Conservation (phyloP, 2,888 invertebrate genomes). For the Tethea ocularis region DNA sequence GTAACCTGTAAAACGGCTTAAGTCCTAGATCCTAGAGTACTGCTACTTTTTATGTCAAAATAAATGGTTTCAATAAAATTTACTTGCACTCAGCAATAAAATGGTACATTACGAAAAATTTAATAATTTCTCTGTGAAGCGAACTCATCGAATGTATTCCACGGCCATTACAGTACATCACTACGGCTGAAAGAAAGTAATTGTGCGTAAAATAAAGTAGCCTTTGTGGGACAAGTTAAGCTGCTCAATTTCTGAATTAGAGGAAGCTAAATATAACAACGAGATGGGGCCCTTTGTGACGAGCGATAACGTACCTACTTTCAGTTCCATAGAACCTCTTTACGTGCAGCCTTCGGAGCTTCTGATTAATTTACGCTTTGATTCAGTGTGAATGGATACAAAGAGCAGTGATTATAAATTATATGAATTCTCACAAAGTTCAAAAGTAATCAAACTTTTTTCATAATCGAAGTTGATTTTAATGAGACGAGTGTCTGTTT, state of each 20-base stretch:
- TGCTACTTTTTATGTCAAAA: too few species aligned
- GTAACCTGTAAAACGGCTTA: too few species aligned
- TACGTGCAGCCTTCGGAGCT: not conserved
- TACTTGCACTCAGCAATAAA: not conserved
- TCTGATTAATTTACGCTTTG: not conserved
- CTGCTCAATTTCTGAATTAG: not conserved
- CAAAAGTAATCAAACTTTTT: not conserved
- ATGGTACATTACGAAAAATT: not conserved
- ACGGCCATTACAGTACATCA: not conserved
- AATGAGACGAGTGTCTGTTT: not conserved
- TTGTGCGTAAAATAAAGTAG: not conserved
- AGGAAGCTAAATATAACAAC: not conserved
- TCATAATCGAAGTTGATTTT: conserved; percentile 4
- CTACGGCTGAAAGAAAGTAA: not conserved
- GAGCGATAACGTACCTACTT: not conserved
- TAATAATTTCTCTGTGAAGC: not conserved
- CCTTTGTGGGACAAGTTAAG: not conserved
- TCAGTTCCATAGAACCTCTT: not conserved
- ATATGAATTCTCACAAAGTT: not conserved
- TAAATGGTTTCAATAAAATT: too few species aligned
- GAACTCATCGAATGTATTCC: not conserved
- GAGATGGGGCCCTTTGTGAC: not conserved
- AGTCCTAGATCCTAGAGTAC: too few species aligned
- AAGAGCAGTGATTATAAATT: not conserved
- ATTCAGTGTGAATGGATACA: not conserved